A percentile compares a stretch with the other conserved stretches of the same genome.
These are phyloP conservation scores for Maniola hyperantus DNA, from an alignment of 2,888 invertebrate species.

Conservation along the genomic window DNA sequence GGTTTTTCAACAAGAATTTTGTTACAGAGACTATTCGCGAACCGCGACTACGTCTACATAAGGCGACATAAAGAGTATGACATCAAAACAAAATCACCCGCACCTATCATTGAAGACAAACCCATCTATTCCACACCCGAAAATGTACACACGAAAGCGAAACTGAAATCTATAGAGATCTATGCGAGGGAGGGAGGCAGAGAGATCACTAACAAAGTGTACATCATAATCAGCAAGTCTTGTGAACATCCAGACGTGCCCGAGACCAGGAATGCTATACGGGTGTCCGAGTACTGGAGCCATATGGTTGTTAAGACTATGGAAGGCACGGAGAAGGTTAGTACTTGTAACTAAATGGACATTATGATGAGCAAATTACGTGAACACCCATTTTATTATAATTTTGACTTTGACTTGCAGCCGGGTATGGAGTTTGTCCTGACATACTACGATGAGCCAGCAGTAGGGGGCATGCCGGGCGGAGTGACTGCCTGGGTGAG, in stretches of 20 bases:
- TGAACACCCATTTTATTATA: too few species aligned
- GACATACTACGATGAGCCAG: conserved; percentile 95
- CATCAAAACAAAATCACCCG: conserved; percentile 1
- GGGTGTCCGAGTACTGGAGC: conserved; percentile 93
- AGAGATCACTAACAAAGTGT: conserved; percentile 48
- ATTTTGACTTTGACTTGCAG: conserved; percentile 51
- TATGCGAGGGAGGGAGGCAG: conserved; percentile 39
- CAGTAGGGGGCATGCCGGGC: conserved; percentile 88
- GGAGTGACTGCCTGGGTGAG: conserved; percentile 91
- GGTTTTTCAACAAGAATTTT: neutral
- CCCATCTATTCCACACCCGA: conserved; percentile 30
- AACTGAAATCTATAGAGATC: conserved; percentile 55
- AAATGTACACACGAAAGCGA: conserved; percentile 65
- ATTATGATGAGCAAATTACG: too few species aligned
- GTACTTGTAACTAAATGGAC: neutral
- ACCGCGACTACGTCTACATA: conserved; percentile 93
- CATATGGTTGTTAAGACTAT: conserved; percentile 91
- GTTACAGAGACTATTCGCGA: conserved; percentile 88
- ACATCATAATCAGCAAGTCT: conserved; percentile 83
- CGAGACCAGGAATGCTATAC: conserved; percentile 84
- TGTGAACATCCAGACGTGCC: conserved; percentile 88
- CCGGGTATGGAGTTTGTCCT: conserved; percentile 91
- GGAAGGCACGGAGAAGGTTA: conserved; percentile 79
- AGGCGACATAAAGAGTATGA: conserved; percentile 82
- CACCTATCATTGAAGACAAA: conserved; percentile 15